Evolutionary conservation across 2,888 invertebrate genomes (phyloP), one percentile per base, ranked within the genome.

Genomic region (Eristalis pertinax): DNA sequence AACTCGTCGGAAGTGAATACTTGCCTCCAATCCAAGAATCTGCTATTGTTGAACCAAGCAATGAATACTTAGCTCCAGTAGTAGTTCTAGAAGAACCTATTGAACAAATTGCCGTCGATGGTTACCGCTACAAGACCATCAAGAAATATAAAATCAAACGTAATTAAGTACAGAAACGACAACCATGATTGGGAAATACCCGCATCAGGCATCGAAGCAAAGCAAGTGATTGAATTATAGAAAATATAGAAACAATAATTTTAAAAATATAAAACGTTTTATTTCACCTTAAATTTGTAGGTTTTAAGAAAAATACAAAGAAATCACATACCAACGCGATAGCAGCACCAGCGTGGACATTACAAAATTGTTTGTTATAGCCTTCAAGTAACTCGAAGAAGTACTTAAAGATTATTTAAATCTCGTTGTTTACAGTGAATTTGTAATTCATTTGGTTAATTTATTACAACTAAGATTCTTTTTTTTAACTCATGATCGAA

Each of bases 121-220:
- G 89, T 43, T 89, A 89, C 50, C 89, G 82, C 43, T 89, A 89
- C 58, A 89, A 84, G 70, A 88, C 89, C 60, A 83, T 86, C 11
- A 87, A 73, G 41, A 87, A 87, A 24, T 87, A 76, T 67, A 84
- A 87, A 35, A 84, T 80, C 58, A 87, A 80, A 68, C 87, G 84
- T 73, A 62, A 79, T 63, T 84, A 68, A 56, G 4, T 24, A 2
- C 13, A 15, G n/a, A 74, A 26, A 56, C 26, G 50, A 72, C 15
- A 38, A 38, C 13, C 13, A 4, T 4, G 38, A 38, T 32, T 32
- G 32, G 32, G 32, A 32, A n/a, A 43, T 24, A 64, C 15, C 11
- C 58, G 56, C 22, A 29, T 64, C 50, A 74, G 19, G 22, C 11
- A 62, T 56, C 50, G 74, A 82, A 75, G 38, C 64, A 8, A 65